Conservation (phyloP, 2,113 vertebrate species). For the Elanus axillaris region DNA sequence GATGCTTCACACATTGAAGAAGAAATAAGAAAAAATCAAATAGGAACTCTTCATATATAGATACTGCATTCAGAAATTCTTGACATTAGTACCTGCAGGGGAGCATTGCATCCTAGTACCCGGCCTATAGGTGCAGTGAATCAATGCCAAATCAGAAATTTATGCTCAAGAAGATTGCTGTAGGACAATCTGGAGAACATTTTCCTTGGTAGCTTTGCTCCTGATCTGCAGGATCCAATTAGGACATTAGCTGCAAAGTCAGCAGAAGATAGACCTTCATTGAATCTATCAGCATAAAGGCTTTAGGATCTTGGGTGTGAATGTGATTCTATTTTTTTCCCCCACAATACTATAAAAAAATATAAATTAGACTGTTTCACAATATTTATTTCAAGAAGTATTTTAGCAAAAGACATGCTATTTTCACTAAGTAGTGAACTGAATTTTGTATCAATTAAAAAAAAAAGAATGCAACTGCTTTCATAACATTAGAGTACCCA, state of each 20-base stretch:
- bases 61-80: not conserved
- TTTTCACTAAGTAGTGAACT: not conserved
- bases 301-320: not conserved
- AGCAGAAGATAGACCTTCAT: not conserved
- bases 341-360: not conserved
- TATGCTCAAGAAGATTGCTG: not conserved
- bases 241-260: not conserved
- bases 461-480: not conserved
- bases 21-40: not conserved
- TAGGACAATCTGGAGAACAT: not conserved
- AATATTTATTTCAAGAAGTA: not conserved
- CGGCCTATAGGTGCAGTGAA: accelerated
- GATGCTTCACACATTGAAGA: not conserved
- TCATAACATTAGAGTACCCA: not conserved
- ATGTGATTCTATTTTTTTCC: accelerated
- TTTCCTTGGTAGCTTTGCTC: not conserved
- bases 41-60: not conserved
- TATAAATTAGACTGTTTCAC: not conserved
- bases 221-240: not conserved
- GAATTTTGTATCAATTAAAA: not conserved
- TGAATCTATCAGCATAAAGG: not conserved
- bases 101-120: not conserved
- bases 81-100: not conserved
- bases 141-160: not conserved
- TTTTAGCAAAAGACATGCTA: not conserved